Percentiles rank a stretch among this genome's conserved stretches.
phyloP scores from a whole-genome alignment of 2,113 vertebrate species.

The Siphamia tubifer region DNA sequence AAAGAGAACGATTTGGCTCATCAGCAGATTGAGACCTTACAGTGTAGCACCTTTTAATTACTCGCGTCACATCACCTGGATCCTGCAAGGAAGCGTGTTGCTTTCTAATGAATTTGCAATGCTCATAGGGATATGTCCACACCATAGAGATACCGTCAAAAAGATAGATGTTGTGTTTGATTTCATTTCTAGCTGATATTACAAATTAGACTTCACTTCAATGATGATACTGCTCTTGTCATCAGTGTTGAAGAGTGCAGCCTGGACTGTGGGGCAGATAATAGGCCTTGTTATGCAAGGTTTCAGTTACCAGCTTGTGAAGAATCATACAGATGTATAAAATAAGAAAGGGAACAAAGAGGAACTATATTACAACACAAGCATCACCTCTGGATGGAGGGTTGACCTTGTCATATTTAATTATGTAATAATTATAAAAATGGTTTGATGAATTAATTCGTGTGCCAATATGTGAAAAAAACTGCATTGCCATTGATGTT shows the following conservation, averaged over 20 bases:
- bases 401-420: too few relatives aligned
- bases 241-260: conserved; percentile 20
- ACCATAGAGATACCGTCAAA: conserved; percentile 3
- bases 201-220: too few relatives aligned
- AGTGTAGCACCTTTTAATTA: conserved; percentile 61
- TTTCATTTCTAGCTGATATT: conserved; percentile 12
- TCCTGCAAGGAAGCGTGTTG: conserved; percentile 9
- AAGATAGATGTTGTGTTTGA: conserved; percentile 6
- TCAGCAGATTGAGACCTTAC: conserved; percentile 51
- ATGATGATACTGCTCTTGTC: conserved; percentile 35
- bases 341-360: conserved; percentile 11
- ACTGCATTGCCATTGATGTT: too few relatives aligned
- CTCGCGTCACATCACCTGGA: conserved; percentile 40
- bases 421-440: too few relatives aligned
- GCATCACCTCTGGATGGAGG: conserved; percentile 26
- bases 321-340: conserved; percentile 11
- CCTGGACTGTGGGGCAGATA: conserved; percentile 1
- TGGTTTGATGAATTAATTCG: too few relatives aligned
- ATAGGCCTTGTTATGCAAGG: conserved; percentile 16
- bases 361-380: neutral
- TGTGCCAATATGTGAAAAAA: too few relatives aligned
- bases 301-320: neutral
- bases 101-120: conserved; percentile 30
- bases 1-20: conserved; percentile 49
- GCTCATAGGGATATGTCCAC: neutral